Evolutionary conservation across 2,797 vertebrate genomes (phyloP), one percentile per base, ranked within the genome.

Genomic region (Apogon hyalosoma): DNA sequence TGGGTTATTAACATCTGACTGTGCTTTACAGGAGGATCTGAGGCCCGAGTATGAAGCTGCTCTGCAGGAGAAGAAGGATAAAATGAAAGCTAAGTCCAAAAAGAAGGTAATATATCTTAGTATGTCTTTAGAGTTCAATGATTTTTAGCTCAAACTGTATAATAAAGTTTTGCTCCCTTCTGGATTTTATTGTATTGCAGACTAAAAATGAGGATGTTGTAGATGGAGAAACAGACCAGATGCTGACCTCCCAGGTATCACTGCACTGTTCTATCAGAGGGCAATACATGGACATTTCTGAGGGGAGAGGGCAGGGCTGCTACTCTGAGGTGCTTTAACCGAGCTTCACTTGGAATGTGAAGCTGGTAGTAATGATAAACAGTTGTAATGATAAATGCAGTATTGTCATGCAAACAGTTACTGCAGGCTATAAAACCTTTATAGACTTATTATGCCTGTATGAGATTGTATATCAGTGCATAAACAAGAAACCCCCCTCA

Each of bases 21-120:
- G n/a, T 75, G 50, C 74, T 24, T 16, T 77, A 36, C 75, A 95
- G 98, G 96, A 98, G 69, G 96, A 96, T 63, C 89, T 96, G 60
- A 95, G 97, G 69, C 97, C 97, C 18, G 96, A 97, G 76, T 99
- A 99, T 73, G 97, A 98, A 89, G 95, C 92, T 62, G 95, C 92
- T 87, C 83, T 99, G 9, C 92, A 95, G 8, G 93, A 96, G 88
- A 99, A 98, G 79, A 94, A 93, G 75, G 80, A 90, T 58, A 96
- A 91, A 88, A 92, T 85, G 48, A 94, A 92, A 88, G 89, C 55
- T 80, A 70, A 58, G 51, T 82, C 60, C 0, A 84, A 82, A 67
- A 84, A 79, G 15, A 93, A 94, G 77, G 87, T 90, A 52, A 11
- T 24, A 33, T 47, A 19, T 36, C 0, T 43, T 11, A 21, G 14